A percentile compares a stretch with the other conserved stretches of the same genome.
Conservation (phyloP, 2,113 vertebrate genomes). For the Clarias magur region DNA sequence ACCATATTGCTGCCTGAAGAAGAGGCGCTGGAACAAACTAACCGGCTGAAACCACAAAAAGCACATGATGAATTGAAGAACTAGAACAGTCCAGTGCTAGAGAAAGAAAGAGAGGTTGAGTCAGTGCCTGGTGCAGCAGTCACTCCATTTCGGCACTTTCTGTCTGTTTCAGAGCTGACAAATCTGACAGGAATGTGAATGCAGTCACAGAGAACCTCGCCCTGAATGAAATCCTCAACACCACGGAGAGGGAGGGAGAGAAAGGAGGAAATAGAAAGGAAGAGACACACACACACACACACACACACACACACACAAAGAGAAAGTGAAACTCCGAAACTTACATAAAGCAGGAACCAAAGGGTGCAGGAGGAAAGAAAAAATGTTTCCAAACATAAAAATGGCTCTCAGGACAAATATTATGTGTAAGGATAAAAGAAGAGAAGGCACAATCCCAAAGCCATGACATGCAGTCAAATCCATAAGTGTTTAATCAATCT, state of each 20-base stretch:
- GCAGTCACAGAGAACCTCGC: not conserved
- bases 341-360: no score
- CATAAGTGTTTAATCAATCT: no score
- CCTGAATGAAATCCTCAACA: not conserved
- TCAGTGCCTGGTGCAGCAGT: not conserved
- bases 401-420: no score
- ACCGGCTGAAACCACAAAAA: conserved; percentile 14
- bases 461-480: no score
- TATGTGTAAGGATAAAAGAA: no score
- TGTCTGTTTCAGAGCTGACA: not conserved
- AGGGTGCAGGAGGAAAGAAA: no score
- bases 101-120: not conserved
- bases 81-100: not conserved
- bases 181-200: not conserved
- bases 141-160: not conserved
- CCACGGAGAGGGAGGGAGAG: not conserved
- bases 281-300: not conserved
- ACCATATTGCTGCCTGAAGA: not conserved
- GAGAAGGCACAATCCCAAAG: no score
- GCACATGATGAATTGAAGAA: not conserved
- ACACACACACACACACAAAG: not conserved
- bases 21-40: not conserved
- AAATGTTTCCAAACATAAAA: no score
- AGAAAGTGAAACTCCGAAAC: no score
- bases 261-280: not conserved